Evolutionary conservation across 2,888 invertebrate genomes (phyloP), one percentile per base, ranked within the genome.

Genomic region (Ophion ellenae): DNA sequence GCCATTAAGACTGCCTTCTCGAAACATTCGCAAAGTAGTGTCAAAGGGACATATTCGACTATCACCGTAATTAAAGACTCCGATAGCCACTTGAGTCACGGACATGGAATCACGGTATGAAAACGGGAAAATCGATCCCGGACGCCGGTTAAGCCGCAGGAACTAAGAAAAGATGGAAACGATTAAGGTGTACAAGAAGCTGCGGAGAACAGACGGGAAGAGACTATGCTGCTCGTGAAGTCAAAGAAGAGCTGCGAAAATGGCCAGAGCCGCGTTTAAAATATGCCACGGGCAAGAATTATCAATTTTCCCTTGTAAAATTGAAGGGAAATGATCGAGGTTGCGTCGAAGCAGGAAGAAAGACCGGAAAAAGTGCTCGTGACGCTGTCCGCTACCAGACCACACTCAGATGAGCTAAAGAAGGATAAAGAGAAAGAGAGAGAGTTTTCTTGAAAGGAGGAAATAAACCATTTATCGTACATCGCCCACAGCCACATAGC

Each of bases 271-370:
- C 36, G 64, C 69, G 64, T 4, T 36, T 71, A 66, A 64, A 84
- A 80, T 73, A 66, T 84, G 83, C 84, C 83, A 57, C 61, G 73
- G 88, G 76, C 81, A 79, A 76, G 83, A 88, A 87, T 89, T 87
- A 89, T 89, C 87, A 87, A 89, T 89, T 89, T 88, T 87, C 87
- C 82, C 81, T 79, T 59, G 66, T 87, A 83, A 86, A 89, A 88
- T 87, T 86, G 87, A 87, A 88, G 87, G 80, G 85, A 87, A 87
- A 87, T 85, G 79, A 83, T 86, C 83, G 86, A 83, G 84, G 86
- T 88, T 87, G 73, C 82, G 84, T 85, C 75, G 75, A 82, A 79
- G 75, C 78, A 66, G 78, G 84, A 85, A 79, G 45, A 20, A 45
- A 45, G 53, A 53, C 53, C 24, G 78, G 57, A 47, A 64, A 57